Base-by-base conservation (phyloP, 1,140 invertebrate species). In the Camponotus floridanus region DNA sequence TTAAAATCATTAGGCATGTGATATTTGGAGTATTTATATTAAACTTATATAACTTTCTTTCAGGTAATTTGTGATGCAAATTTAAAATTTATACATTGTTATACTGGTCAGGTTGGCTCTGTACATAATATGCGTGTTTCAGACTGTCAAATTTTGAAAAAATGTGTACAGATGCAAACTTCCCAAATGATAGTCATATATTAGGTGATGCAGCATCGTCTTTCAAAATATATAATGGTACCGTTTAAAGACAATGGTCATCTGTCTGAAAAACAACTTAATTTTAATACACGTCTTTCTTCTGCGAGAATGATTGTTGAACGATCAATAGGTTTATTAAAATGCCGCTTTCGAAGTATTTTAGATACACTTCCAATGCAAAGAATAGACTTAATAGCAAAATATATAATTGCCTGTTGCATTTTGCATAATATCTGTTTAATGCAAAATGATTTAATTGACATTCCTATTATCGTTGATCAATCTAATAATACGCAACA, bases 1-100 rank as follows among this genome's bases (percentile, higher is more conserved):
- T 26, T 26, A 26, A 26, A 26, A 26, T 26, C 26, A 26, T 1
- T 26, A 26, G 1, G 26, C 26, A 26, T 26, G 26, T 26, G 26
- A 26, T 26, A 26, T 26, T 26, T 26, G 1, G 26, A 26, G 26
- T 26, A 26, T 26, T 26, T 26, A 26, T 26, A 26, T 26, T 26
- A 26, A 26, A 26, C 26, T 26, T 36, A 9, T 61, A 61, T 33
- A 2, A 21, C 5, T 68, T 68, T 68, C 5, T 68, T 48, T 45
- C 42, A 68, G 21, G n/a, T 68, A 26, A 45, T 68, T 68, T 68
- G 39, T 68, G 21, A 68, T 15, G 39, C 21, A 68, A n/a, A 26
- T 26, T 36, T 68, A 68, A 21, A n/a, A 4, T 68, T 68, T 68
- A 26, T 68, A 26, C 39, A 68, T 15, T 68, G 65, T 67, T 67